Percentiles rank a stretch among this genome's conserved stretches.
phyloP scores from a whole-genome alignment of 2,888 invertebrate species.

The Dicyrtoma fusca region DNA sequence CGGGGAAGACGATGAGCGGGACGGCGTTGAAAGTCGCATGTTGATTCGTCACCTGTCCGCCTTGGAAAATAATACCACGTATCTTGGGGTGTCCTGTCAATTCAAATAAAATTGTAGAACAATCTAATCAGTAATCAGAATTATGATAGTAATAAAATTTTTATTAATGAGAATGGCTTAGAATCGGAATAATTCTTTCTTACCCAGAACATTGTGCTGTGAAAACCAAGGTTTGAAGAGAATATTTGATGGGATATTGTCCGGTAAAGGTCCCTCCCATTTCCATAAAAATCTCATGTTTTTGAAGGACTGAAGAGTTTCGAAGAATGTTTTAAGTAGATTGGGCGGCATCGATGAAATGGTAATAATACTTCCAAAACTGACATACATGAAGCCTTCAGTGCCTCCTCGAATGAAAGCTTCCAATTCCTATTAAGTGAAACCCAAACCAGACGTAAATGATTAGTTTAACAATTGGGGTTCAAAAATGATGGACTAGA shows the following conservation, averaged over 20 bases:
- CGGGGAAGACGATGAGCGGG: slow-evolving; percentile 46
- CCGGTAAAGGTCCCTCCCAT: slow-evolving; percentile 45
- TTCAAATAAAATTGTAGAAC: neutral
- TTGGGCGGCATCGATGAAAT: neutral
- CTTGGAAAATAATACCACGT: slow-evolving; percentile 48
- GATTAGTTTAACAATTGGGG: too few relatives aligned
- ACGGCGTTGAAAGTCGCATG: slow-evolving; percentile 45
- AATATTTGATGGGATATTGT: slow-evolving; percentile 43
- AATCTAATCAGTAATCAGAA: neutral
- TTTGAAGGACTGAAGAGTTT: neutral
- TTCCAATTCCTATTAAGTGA: slow-evolving; percentile 4
- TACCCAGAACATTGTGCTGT: slow-evolving; percentile 44
- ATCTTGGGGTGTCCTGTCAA: slow-evolving; percentile 43
- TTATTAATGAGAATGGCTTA: too few relatives aligned
- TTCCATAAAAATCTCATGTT: slow-evolving; percentile 44
- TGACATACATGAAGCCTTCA: slow-evolving; percentile 48
- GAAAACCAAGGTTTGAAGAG: slow-evolving; percentile 45
- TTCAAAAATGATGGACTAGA: too few relatives aligned
- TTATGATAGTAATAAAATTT: neutral
- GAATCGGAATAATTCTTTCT: neutral
- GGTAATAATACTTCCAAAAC: slow-evolving; percentile 40
- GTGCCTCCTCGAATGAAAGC: neutral
- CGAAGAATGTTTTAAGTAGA: slow-evolving; percentile 14
- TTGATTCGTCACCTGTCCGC: slow-evolving; percentile 45
- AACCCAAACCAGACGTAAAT: too few relatives aligned